Conservation (phyloP, 2,888 invertebrate species). For the Charanyca ferruginea region DNA sequence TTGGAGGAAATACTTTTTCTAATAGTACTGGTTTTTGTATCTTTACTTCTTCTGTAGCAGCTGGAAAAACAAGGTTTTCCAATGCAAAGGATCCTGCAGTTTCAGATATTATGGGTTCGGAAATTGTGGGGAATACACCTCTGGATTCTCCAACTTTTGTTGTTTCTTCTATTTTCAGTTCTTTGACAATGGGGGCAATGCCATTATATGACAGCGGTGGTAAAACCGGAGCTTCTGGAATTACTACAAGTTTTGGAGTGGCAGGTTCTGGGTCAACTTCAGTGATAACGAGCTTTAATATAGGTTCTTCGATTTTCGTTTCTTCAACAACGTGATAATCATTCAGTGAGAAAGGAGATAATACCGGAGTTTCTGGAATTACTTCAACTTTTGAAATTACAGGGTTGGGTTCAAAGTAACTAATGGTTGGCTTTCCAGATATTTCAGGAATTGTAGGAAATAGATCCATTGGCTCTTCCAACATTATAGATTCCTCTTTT, state of each 20-base stretch:
- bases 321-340: not conserved
- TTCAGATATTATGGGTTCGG: not conserved
- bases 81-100: not conserved
- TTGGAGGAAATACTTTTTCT: conserved; percentile 5
- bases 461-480: not conserved
- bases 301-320: conserved; percentile 6
- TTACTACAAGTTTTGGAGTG: not conserved
- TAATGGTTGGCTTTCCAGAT: not conserved
- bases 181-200: not conserved
- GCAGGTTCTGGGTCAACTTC: not conserved
- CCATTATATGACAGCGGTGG: conserved; percentile 1
- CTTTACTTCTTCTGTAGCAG: conserved; percentile 3
- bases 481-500: not conserved
- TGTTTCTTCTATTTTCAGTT: conserved; percentile 8
- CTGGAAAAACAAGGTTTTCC: conserved; percentile 6
- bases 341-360: not conserved
- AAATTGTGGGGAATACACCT: not conserved
- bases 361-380: conserved; percentile 18
- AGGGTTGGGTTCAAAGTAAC: not conserved
- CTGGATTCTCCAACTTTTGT: not conserved
- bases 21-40: conserved; percentile 23
- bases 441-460: not conserved
- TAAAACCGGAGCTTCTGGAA: conserved; percentile 23
- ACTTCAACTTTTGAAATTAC: not conserved
- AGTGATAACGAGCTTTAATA: conserved; percentile 4